Evolutionary conservation across 2,113 vertebrate genomes (phyloP), one percentile per base, ranked within the genome.

Genomic region (Pangasianodon gigas): DNA sequence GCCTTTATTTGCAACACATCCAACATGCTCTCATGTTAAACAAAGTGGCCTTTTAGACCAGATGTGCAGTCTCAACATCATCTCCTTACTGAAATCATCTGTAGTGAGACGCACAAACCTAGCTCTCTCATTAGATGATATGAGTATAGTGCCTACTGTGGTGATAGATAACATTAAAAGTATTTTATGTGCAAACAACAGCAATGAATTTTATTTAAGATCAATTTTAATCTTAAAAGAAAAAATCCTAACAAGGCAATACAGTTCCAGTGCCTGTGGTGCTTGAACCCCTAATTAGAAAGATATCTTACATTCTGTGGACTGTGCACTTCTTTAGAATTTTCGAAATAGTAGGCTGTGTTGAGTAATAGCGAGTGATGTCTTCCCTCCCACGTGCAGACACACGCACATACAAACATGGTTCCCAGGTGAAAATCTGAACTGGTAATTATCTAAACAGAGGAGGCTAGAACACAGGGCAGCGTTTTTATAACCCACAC

Each of bases 331-430:
- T 56, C 48, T n/a, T 54, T 7, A 56, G 1, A 2, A 6, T 19
- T 56, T 83, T 56, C 3, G 0, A 37, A 37, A 60, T 60, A 24
- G 0, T 24, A 37, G 52, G 3, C 32, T 52, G 8, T 87, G 48
- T 88, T 88, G 77, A 44, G 85, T 21, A 86, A 88, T 46, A 51
- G 10, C 51, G 44, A 65, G 14, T 82, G 80, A 89, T 46, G 10
- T 46, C 16, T 84, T 88, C 24, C 67, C 74, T 85, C 41, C 24
- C 75, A 74, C 89, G 88, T 88, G 91, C 77, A 89, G 58, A 80
- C 75, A 90, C 92, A 89, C 51, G 85, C 62, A 71, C 44, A 79
- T 67, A 62, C 41, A 92, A 83, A 75, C 60, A 88, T 3, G 65
- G 19, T 41, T 82, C 32, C n/a, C 48, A 74, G 37, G 56, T 79